phyloP scores from a whole-genome alignment of 2,888 invertebrate genomes.

The Dryadula phaetusa region DNA sequence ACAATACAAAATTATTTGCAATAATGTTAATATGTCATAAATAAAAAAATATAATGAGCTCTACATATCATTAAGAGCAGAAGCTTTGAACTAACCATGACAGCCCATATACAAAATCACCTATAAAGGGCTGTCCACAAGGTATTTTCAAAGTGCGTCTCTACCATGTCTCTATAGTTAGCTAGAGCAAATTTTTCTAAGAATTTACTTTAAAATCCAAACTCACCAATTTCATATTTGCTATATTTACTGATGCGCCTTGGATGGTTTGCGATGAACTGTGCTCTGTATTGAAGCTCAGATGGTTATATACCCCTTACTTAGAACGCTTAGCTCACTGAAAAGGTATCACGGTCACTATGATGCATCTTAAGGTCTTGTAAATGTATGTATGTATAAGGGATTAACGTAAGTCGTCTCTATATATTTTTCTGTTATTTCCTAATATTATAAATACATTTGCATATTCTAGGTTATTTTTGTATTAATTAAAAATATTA shows the following conservation, averaged over 20 bases:
- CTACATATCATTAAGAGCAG: neutral
- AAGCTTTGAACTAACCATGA: neutral
- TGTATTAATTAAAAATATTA: too few species aligned
- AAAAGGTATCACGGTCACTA: conserved; percentile 75
- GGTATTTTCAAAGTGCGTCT: conserved; percentile 7
- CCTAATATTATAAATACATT: conserved; percentile 8
- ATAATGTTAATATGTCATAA: neutral
- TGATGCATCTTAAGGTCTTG: conserved; percentile 46
- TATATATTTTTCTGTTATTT: conserved; percentile 17
- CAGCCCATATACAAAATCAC: neutral
- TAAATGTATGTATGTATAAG: conserved; percentile 26
- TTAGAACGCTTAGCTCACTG: conserved; percentile 60
- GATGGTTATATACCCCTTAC: conserved; percentile 70
- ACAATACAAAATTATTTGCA: neutral
- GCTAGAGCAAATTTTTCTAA: conserved; percentile 1
- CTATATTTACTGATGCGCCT: conserved; percentile 55
- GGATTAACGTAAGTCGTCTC: conserved; percentile 5
- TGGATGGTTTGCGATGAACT: conserved; percentile 63
- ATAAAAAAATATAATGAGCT: neutral
- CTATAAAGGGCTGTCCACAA: neutral
- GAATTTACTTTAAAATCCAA: conserved; percentile 14
- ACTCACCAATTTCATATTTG: conserved; percentile 80
- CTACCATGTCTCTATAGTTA: neutral
- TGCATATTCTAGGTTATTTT: too few species aligned
- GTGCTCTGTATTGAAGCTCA: conserved; percentile 64